Conservation (phyloP, 2,797 vertebrate genomes). For the Eulemur albifrons region DNA sequence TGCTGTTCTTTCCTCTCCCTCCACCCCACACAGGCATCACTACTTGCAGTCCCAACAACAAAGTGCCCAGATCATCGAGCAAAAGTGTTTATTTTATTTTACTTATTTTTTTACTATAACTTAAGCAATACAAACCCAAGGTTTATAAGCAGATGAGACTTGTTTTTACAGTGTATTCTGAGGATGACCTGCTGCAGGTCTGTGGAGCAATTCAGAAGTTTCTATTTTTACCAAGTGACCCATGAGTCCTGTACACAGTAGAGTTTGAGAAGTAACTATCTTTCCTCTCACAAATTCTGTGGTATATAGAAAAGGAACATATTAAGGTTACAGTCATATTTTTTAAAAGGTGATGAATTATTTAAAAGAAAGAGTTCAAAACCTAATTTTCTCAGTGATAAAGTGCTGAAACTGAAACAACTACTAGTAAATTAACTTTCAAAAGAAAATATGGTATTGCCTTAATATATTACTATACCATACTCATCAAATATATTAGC, state of each 20-base stretch:
- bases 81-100: neutral
- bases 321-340: neutral
- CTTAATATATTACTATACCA: neutral
- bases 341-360: neutral
- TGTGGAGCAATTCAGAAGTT: neutral
- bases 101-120: neutral
- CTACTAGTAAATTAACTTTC: neutral
- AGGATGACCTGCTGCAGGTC: neutral
- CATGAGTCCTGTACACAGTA: neutral
- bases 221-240: neutral
- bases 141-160: neutral
- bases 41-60: neutral
- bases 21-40: neutral
- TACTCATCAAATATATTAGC: neutral
- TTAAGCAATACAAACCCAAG: neutral
- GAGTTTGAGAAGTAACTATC: neutral
- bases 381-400: neutral
- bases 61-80: neutral
- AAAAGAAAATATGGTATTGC: neutral
- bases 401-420: neutral
- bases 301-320: neutral
- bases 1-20: neutral
- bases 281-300: neutral
- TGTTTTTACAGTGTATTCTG: neutral
- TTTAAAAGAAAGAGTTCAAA: neutral